A percentile compares a stretch with the other conserved stretches of the same genome.
Conservation (phyloP, 2,797 vertebrate genomes). For the Macroramphosus scolopax region DNA sequence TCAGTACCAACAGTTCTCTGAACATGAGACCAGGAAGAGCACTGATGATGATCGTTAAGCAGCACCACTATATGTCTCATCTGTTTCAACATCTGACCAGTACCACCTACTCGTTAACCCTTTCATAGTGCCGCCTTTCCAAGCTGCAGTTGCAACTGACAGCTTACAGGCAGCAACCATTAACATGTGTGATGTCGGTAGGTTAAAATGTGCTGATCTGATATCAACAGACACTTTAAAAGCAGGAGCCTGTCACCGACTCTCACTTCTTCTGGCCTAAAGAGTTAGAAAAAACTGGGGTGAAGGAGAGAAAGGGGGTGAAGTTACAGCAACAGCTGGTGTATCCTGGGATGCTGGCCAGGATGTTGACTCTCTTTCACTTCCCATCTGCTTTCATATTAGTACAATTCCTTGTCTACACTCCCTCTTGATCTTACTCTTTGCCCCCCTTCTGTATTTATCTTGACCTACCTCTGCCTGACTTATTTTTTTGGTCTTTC, state of each 20-base stretch:
- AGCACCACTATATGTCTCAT: too few species aligned
- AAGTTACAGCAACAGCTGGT: constrained; percentile 85
- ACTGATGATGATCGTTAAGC: too few species aligned
- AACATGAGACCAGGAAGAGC: too few species aligned
- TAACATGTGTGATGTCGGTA: background rate
- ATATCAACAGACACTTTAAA: constrained; percentile 23
- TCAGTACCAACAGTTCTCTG: too few species aligned
- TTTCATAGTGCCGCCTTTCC: too few species aligned
- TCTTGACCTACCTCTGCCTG: constrained; percentile 21
- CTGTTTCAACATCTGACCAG: too few species aligned
- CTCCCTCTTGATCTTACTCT: constrained; percentile 25
- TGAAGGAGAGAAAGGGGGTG: constrained; percentile 56
- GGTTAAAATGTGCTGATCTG: constrained; percentile 4
- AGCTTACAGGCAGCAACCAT: background rate
- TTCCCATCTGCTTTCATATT: constrained; percentile 70
- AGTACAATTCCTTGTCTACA: constrained; percentile 59
- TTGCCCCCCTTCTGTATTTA: constrained; percentile 36
- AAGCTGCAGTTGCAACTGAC: too few species aligned
- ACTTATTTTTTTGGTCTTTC: background rate
- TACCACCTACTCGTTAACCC: too few species aligned
- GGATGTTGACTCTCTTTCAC: constrained; percentile 68
- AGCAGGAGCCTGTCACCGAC: constrained; percentile 34
- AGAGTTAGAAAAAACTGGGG: constrained; percentile 21
- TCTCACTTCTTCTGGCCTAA: constrained; percentile 29
- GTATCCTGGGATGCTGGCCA: constrained; percentile 74